Conservation (phyloP, 92 coral and sea anemone genomes). For the Paramuricea clavata region DNA sequence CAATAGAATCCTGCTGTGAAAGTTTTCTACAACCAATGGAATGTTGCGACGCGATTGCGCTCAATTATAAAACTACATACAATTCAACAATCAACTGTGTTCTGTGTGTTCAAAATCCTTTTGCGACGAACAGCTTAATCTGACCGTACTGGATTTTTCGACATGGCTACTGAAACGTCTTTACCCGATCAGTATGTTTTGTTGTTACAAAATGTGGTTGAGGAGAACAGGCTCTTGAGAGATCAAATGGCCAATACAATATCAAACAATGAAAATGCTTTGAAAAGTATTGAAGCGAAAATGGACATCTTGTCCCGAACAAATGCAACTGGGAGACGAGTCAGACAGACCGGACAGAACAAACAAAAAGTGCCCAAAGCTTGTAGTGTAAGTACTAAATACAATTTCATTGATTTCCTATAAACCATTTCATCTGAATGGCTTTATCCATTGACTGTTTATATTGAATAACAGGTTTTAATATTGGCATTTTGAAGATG, state of each 20-base stretch:
- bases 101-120: not conserved
- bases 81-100: not conserved
- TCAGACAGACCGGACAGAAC: slow-evolving; percentile 9
- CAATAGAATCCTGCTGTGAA: not conserved
- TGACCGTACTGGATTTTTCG: no score
- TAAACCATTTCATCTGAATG: no score
- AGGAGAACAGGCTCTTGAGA: no score
- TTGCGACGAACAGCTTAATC: no score
- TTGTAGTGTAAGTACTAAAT: slow-evolving; percentile 5
- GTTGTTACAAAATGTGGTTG: no score
- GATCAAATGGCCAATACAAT: not conserved
- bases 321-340: not conserved
- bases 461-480: no score
- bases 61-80: not conserved
- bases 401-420: no score
- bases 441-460: no score
- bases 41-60: not conserved
- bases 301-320: not conserved
- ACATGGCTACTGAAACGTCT: not conserved
- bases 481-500: no score
- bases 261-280: no score
- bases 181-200: no score
- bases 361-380: slow-evolving; percentile 10
- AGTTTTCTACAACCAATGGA: not conserved
- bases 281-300: not conserved